These are phyloP conservation scores for Allacma fusca DNA, from an alignment of 2,888 invertebrate species.

Conservation along the genomic window DNA sequence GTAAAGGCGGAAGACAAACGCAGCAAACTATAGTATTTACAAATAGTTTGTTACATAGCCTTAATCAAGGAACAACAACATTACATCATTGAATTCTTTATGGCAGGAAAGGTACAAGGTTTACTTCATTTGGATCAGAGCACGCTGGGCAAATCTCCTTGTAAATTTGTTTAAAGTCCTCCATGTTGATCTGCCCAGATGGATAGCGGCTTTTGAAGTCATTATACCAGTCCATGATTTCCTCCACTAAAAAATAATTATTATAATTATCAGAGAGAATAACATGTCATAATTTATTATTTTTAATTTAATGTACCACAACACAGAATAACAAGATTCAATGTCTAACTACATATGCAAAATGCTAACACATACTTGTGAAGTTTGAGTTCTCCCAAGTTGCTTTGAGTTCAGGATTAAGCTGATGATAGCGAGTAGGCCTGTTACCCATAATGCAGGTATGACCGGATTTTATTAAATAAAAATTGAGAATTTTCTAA, in stretches of 20 bases:
- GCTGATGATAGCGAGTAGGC: not conserved
- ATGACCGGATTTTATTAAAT: too few species aligned
- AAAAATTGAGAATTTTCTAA: too few species aligned
- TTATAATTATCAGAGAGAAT: too few species aligned
- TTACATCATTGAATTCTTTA: too few species aligned
- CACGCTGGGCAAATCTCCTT: not conserved
- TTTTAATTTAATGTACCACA: too few species aligned
- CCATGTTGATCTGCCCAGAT: not conserved
- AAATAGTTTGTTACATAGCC: not conserved
- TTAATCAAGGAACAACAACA: too few species aligned
- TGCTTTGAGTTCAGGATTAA: not conserved
- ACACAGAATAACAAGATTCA: too few species aligned
- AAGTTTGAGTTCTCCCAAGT: slow-evolving; percentile 36
- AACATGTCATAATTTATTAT: too few species aligned
- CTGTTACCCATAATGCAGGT: slow-evolving; percentile 30
- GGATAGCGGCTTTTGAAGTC: slow-evolving; percentile 35
- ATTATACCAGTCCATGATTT: slow-evolving; percentile 21
- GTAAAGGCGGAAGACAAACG: slow-evolving; percentile 32
- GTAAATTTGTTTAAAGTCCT: slow-evolving; percentile 36
- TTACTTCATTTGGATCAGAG: slow-evolving; percentile 18
- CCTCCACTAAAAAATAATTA: too few species aligned
- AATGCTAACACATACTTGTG: slow-evolving; percentile 13
- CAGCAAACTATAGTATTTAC: slow-evolving; percentile 25
- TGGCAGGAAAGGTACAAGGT: too few species aligned
- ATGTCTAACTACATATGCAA: too few species aligned